Evolutionary conservation across 2,113 vertebrate species (phyloP), one percentile per base, ranked within the genome.

Genomic region (Amblyopsis rosae): DNA sequence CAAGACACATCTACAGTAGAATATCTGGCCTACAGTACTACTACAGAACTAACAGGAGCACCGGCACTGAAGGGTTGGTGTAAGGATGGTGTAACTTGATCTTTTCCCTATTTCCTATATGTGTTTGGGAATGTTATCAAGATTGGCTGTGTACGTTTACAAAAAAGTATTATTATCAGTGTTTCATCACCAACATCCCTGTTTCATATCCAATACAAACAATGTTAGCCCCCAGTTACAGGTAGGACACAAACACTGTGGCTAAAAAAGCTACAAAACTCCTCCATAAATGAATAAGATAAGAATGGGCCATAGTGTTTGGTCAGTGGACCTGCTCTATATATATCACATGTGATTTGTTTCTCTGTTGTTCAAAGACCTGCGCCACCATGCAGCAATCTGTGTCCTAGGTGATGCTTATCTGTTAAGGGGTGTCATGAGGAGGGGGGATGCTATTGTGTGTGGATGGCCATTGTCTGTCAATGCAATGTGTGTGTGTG

Each of bases 341-440:
- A 47, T 77, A 61, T 69, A 65, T 82, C 75, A 78, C 62, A 68
- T 76, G 62, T 48, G 47, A 84, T 87, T 77, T 80, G 64, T 67
- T 13, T 63, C 56, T 62, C 16, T 73, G 50, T 58, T 32, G 26
- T 71, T 61, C 19, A 66, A 59, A 15, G 26, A 32, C 35, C 35
- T 65, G 61, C 66, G 9, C 16, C 63, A 70, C 79, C 72, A 74
- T 73, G 82, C 59, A 74, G 67, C 65, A 58, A 54, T 75, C 73
- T 45, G 76, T 83, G 67, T 73, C 87, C 87, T 78, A 58, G 84
- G 82, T 65, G 82, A 90, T 62, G 61, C 72, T 86, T 85, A 86
- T 92, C 83, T 81, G 68, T 16, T 12, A 19, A 67, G 48, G 71
- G 56, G 4, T 16, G 26, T 70, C 80, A 84, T 87, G 66, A 64